These are phyloP conservation scores for Coregonus clupeaformis DNA, from an alignment of 2,113 vertebrate genomes.

Conservation along the genomic window DNA sequence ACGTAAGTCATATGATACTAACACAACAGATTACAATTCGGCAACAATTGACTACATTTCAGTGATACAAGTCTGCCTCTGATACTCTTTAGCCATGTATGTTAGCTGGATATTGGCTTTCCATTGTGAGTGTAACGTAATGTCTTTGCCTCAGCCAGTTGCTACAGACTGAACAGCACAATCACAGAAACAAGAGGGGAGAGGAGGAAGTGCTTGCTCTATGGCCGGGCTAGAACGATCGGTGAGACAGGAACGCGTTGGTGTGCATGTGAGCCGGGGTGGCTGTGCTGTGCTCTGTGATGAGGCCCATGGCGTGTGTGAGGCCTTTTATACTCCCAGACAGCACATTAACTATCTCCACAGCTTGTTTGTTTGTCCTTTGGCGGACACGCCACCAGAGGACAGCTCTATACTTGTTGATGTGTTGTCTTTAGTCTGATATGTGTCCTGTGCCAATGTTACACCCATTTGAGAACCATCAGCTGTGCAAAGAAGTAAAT, in stretches of 20 bases:
- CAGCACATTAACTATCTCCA: conserved; percentile 48
- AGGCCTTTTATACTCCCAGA: conserved; percentile 30
- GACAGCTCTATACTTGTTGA: conserved; percentile 13
- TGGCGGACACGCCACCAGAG: conserved; percentile 21
- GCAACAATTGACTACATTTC: too few species aligned
- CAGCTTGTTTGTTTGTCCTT: conserved; percentile 48
- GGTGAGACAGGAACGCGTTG: conserved; percentile 63
- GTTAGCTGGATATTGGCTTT: conserved; percentile 36
- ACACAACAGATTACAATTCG: too few species aligned
- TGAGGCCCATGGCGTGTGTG: conserved; percentile 35
- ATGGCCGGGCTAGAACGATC: conserved; percentile 44
- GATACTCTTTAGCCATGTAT: neutral
- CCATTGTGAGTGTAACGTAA: conserved; percentile 61
- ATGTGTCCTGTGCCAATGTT: conserved; percentile 36
- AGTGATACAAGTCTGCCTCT: neutral
- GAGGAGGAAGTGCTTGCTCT: conserved; percentile 64
- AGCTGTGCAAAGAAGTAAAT: neutral
- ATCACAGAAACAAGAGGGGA: conserved; percentile 51
- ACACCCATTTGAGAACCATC: conserved; percentile 21
- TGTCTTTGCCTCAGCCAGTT: conserved; percentile 51
- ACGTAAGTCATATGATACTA: too few species aligned
- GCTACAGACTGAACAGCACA: conserved; percentile 61
- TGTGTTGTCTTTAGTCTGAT: conserved; percentile 46
- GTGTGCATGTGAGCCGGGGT: conserved; percentile 47
- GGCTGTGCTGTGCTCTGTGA: conserved; percentile 24